phyloP scores from a whole-genome alignment of 2,888 invertebrate genomes.

The Melanostoma mellinum region DNA sequence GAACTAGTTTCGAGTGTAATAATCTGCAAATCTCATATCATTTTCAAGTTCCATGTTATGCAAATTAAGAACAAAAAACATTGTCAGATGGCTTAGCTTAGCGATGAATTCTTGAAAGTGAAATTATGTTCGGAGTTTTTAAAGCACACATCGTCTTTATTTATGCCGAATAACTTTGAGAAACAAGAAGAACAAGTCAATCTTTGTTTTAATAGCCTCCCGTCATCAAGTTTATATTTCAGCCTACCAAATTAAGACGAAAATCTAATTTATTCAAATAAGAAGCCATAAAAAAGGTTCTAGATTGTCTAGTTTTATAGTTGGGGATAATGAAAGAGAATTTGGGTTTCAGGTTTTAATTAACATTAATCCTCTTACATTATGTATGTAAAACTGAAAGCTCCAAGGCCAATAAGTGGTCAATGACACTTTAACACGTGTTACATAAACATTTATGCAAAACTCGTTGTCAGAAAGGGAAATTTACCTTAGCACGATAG shows the following conservation, averaged over 20 bases:
- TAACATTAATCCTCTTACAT: neutral
- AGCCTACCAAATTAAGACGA: neutral
- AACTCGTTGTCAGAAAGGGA: neutral
- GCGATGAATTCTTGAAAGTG: conserved; percentile 27
- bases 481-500: too few species aligned
- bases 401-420: conserved; percentile 38
- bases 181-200: conserved; percentile 15
- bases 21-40: neutral
- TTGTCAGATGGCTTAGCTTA: neutral
- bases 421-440: conserved; percentile 23
- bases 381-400: neutral
- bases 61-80: neutral
- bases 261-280: neutral
- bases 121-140: conserved; percentile 14
- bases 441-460: too few species aligned
- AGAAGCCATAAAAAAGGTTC: conserved; percentile 3
- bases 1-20: neutral
- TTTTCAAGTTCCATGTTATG: neutral
- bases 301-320: neutral
- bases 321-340: conserved; percentile 28
- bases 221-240: conserved; percentile 8
- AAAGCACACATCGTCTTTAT: neutral
- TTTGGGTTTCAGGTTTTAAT: conserved; percentile 18
- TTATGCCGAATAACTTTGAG: neutral
- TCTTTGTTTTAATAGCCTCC: conserved; percentile 8